Conservation (phyloP, 1,140 invertebrate genomes). For the Lasaia peninsularis region DNA sequence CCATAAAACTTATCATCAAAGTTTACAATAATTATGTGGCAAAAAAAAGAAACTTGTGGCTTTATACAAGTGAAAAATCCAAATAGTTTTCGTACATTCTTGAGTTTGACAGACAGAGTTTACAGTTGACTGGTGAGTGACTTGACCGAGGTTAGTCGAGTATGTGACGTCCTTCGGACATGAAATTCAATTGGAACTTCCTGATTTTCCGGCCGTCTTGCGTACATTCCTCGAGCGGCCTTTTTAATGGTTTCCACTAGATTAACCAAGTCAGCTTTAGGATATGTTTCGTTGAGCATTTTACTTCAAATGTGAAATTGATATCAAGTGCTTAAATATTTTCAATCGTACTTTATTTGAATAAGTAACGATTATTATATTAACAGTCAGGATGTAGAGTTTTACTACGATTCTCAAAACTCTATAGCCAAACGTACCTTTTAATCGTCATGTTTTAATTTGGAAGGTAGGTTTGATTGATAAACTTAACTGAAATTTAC, state of each 20-base stretch:
- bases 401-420: no score
- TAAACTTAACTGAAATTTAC: no score
- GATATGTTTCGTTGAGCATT: constrained; percentile 9
- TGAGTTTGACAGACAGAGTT: constrained; percentile 13
- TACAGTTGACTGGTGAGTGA: constrained; percentile 3
- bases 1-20: no score
- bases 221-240: constrained; percentile 48
- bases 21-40: no score
- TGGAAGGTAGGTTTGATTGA: no score
- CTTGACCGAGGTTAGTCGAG: constrained; percentile 41
- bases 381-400: no score
- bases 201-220: constrained; percentile 33
- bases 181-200: constrained; percentile 66
- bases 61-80: neutral
- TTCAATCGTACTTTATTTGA: neutral
- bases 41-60: no score
- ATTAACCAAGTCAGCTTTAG: constrained; percentile 38
- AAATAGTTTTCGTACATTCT: constrained; percentile 4
- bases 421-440: no score
- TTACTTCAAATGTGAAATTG: neutral
- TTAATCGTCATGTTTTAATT: no score
- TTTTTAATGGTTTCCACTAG: constrained; percentile 54
- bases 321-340: neutral
- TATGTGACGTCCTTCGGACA: constrained; percentile 49
- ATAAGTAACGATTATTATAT: no score